Percentiles rank a stretch among this genome's conserved stretches.
Evolutionary conservation across 2,888 invertebrate genomes (phyloP).

Genomic region (Cephalotes varians): DNA sequence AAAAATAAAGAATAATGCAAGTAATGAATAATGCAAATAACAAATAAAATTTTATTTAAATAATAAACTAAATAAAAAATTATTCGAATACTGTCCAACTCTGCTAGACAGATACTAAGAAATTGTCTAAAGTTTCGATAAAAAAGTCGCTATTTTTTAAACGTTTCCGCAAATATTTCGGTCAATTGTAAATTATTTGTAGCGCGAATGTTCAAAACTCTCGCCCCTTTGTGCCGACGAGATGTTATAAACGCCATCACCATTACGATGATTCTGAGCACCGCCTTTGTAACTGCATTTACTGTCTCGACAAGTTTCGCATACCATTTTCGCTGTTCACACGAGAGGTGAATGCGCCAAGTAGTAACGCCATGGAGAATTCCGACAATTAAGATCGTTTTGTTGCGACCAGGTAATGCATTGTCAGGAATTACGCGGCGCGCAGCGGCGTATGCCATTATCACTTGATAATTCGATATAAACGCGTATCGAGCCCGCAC

Average conservation of each 20-base stretch:
- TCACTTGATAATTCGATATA: conserved; percentile 41
- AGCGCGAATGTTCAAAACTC: neutral
- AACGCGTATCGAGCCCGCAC: conserved; percentile 8
- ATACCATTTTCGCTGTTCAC: conserved; percentile 66
- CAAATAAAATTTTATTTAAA: too few relatives aligned
- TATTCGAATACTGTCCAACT: too few relatives aligned
- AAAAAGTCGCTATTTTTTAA: neutral
- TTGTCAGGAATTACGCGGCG: conserved; percentile 61
- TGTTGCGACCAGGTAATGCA: conserved; percentile 44
- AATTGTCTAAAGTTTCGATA: neutral
- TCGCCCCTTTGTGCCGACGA: conserved; percentile 46
- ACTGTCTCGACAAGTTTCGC: conserved; percentile 67
- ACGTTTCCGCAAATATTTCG: neutral
- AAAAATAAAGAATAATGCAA: too few relatives aligned
- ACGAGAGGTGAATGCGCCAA: conserved; percentile 52
- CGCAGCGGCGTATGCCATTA: conserved; percentile 22
- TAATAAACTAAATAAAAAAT: too few relatives aligned
- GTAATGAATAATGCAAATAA: too few relatives aligned
- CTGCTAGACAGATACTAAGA: neutral
- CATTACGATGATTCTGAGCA: conserved; percentile 67
- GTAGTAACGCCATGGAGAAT: conserved; percentile 60
- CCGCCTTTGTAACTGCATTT: conserved; percentile 69
- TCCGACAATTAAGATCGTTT: conserved; percentile 71
- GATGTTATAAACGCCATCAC: conserved; percentile 44
- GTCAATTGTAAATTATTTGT: neutral